Evolutionary conservation across 2,888 invertebrate genomes (phyloP), one percentile per base, ranked within the genome.

Genomic region (Volucella inanis): DNA sequence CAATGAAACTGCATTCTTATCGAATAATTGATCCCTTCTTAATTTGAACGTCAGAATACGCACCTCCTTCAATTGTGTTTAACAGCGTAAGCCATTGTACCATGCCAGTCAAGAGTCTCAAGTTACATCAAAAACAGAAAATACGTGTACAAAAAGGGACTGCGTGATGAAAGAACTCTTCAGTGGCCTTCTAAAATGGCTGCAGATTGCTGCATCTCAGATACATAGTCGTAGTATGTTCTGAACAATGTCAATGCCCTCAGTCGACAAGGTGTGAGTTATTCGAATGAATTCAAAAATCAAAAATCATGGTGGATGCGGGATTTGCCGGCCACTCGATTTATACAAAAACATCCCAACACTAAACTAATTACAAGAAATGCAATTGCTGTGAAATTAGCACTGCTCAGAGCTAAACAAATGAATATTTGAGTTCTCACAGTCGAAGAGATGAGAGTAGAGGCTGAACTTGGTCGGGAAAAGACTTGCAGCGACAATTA

Each of bases 11-110:
- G 52, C 74, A 39, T 64, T 78, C 62, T 2, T 50, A 70, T 83
- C 78, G 78, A 31, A 83, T 83, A 78, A 54, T 62, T 74, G 68
- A 80, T 80, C 67, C 80, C 57, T 78, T 57, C 45, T 78, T 68
- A 78, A 74, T 78, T 49, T 68, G 47, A 43, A 14, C 72, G 11
- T 45, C 41, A 22, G 38, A 3, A 31, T 43, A 77, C 52, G 54
- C 65, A 67, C 82, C 77, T 72, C 77, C 82, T 50, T 55, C 70
- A 52, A 61, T n/a, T 57, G 43, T 14, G 41, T 62, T 68, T 74
- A 54, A 78, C 82, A 57, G 11, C 72, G 38, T 61, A 49, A 31
- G 61, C 76, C 81, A 71, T 76, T 68, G 57, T 62, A 54, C 59
- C 83, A 50, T 64, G 72, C 72, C 77, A 83, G 74, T 78, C 78